These are phyloP conservation scores for Oncorhynchus gorbuscha DNA, from an alignment of 2,113 vertebrate species.

Conservation along the genomic window DNA sequence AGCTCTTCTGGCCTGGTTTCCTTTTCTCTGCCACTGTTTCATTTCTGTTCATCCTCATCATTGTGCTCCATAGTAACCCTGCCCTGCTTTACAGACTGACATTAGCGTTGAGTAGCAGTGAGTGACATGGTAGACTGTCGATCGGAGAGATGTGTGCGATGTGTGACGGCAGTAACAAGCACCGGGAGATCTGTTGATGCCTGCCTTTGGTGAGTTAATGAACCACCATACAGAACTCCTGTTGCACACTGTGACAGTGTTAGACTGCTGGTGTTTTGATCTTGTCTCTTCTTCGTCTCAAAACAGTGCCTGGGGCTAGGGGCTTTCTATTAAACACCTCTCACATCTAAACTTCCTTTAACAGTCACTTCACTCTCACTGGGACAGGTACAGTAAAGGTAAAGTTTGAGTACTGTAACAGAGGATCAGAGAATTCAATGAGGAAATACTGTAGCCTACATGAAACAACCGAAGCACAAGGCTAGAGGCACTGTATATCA, in stretches of 20 bases:
- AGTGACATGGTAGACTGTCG: background rate
- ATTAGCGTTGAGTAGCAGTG: background rate
- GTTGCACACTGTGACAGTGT: background rate
- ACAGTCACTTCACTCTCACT: background rate
- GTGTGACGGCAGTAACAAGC: background rate
- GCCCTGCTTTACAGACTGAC: background rate
- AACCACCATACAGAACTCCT: background rate
- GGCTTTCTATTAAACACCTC: background rate
- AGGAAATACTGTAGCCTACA: background rate
- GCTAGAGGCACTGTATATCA: no score
- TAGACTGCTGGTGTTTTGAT: background rate
- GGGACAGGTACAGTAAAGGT: no score
- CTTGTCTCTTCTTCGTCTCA: background rate
- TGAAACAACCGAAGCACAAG: no score
- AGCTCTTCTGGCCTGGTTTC: background rate
- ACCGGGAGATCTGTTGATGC: background rate
- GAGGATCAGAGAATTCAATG: background rate
- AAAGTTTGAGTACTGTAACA: no score
- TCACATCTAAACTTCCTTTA: background rate
- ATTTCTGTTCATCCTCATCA: background rate
- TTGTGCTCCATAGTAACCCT: background rate
- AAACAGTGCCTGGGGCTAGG: background rate
- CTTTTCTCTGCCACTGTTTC: background rate
- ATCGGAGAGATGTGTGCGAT: background rate
- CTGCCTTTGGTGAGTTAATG: background rate